Evolutionary conservation across 2,797 vertebrate genomes (phyloP).

Genomic region (Enteromius radiatus): DNA sequence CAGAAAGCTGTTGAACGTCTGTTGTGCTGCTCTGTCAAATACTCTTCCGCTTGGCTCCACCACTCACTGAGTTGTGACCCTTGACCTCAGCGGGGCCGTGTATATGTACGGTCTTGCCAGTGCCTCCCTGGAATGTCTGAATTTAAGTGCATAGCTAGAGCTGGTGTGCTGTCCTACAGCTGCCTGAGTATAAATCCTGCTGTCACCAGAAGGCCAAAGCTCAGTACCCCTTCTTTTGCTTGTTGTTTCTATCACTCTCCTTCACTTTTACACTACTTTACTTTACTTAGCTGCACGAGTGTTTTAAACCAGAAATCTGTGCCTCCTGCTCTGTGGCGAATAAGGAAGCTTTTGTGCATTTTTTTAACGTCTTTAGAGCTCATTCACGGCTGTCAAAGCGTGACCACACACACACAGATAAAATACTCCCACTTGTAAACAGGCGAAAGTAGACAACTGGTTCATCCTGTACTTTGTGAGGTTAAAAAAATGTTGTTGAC

Average conservation of each 20-base stretch:
- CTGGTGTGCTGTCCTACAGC: conserved; percentile 71
- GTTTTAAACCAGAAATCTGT: conserved; percentile 20
- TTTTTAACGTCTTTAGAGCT: conserved; percentile 10
- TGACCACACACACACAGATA: conserved; percentile 28
- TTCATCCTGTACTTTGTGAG: conserved; percentile 15
- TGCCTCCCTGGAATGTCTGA: conserved; percentile 71
- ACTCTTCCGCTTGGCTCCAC: conserved; percentile 39
- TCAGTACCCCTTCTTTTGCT: conserved; percentile 43
- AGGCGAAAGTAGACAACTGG: conserved; percentile 17
- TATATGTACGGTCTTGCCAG: conserved; percentile 56
- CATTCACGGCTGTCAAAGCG: neutral
- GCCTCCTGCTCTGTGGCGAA: conserved; percentile 24
- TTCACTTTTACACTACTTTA: conserved; percentile 34
- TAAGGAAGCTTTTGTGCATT: conserved; percentile 28
- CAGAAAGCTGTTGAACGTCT: conserved; percentile 19
- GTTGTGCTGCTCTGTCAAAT: conserved; percentile 30
- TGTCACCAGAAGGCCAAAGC: conserved; percentile 69
- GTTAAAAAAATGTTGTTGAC: conserved; percentile 41
- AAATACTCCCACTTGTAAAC: conserved; percentile 33
- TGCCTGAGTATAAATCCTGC: conserved; percentile 76
- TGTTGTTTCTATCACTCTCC: conserved; percentile 35
- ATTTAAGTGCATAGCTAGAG: conserved; percentile 55
- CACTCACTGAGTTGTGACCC: conserved; percentile 43
- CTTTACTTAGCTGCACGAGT: conserved; percentile 8
- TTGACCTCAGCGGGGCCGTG: conserved; percentile 38